Base-by-base conservation (phyloP, 2,113 vertebrate species). In the Empidonax alnorum region DNA sequence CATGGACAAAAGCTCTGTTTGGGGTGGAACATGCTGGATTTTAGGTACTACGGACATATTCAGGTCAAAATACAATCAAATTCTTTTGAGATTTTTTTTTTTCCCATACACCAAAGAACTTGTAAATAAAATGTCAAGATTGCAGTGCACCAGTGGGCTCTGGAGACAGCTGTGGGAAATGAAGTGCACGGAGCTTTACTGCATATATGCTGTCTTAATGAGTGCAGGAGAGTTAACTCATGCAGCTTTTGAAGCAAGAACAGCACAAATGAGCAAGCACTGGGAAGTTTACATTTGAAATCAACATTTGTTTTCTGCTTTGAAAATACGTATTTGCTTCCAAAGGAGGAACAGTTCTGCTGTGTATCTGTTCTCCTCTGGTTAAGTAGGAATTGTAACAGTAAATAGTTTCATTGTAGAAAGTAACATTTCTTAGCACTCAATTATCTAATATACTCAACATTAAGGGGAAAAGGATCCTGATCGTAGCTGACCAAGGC, bases 1-100 rank as follows among this genome's bases (percentile, higher is more conserved):
- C 30, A 37, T 6, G 0, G 0, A 56, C 18, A n/a, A 63, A 72
- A 52, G 5, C 1, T 63, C 58, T 7, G 0, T 68, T 78, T 2
- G 3, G 21, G 9, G 13, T 66, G 47, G 6, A 63, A 21, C 0
- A 2, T 24, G 37, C 20, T 80, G 17, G 16, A 46, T 62, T 93
- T 67, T 9, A 27, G n/a, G 41, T 18, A 25, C 12, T 46, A 37
- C 9, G 23, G 21, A 68, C 12, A 28, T 31, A 82, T 19, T 15
- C 61, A 19, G 22, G 21, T 27, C 42, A 61, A 72, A 78, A 0
- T 23, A 61, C 24, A 68, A 71, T 49, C 7, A 71, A 37, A 8
- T 3, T n/a, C 28, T 41, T 79, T 19, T 7, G 12, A 67, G 19
- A 6, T 12, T 25, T 12, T 35, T 62, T 53, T 66, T 9, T 41